Percentiles rank a stretch among this genome's conserved stretches.
These are phyloP conservation scores for Hirtodrosophila duncani DNA, from an alignment of 2,888 invertebrate genomes.

Conservation along the genomic window DNA sequence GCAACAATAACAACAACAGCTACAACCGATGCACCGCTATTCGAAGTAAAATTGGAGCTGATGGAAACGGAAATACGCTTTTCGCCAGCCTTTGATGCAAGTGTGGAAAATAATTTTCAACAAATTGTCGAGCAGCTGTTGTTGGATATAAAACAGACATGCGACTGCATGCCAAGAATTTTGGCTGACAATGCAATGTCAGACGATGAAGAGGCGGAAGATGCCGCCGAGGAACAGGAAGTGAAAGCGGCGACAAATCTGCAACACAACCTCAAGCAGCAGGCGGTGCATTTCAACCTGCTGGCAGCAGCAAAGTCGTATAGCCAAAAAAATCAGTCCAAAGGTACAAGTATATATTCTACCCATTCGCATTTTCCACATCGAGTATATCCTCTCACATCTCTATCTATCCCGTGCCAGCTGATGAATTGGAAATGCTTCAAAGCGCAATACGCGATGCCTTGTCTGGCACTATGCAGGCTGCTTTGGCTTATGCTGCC, in stretches of 20 bases:
- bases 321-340: constrained; percentile 22
- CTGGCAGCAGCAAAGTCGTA: constrained; percentile 34
- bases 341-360: constrained; percentile 4
- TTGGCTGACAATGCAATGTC: constrained; percentile 78
- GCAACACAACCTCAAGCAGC: constrained; percentile 20
- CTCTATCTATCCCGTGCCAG: constrained; percentile 9
- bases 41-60: constrained; percentile 87
- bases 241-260: constrained; percentile 7
- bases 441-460: constrained; percentile 54
- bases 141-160: constrained; percentile 88
- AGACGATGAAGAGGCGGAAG: constrained; percentile 64
- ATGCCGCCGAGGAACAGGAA: constrained; percentile 14
- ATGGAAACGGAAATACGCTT: constrained; percentile 85
- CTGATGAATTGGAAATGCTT: constrained; percentile 58
- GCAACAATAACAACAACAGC: constrained; percentile 20
- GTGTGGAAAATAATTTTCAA: constrained; percentile 84
- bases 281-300: constrained; percentile 22
- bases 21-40: constrained; percentile 81
- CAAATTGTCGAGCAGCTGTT: constrained; percentile 85
- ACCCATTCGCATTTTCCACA: background rate
- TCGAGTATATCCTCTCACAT: background rate
- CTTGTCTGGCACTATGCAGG: constrained; percentile 58
- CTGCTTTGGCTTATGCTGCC: constrained; percentile 64
- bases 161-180: constrained; percentile 86
- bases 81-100: constrained; percentile 85